These are phyloP conservation scores for Apodemus sylvaticus DNA, from an alignment of 2,113 vertebrate genomes.

Conservation along the genomic window DNA sequence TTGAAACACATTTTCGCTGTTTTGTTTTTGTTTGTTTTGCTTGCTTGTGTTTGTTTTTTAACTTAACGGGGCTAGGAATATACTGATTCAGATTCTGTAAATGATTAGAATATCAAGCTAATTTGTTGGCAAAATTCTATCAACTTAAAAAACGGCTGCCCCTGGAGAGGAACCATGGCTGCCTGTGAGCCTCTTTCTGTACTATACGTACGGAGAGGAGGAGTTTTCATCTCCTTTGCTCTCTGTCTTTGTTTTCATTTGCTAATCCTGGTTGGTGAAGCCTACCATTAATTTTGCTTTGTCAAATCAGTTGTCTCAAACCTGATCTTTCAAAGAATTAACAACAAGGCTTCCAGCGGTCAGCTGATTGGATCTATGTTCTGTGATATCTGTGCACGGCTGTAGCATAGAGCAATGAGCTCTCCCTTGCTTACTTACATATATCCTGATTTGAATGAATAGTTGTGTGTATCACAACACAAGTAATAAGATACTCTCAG, in stretches of 20 bases:
- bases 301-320: conserved; percentile 63
- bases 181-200: background rate
- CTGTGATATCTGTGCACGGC: background rate
- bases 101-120: conserved; percentile 21
- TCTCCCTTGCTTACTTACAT: background rate
- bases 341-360: background rate
- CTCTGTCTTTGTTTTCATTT: background rate
- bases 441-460: background rate
- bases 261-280: background rate
- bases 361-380: conserved; percentile 25
- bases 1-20: conserved; percentile 54
- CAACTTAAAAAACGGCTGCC: conserved; percentile 42
- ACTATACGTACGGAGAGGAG: accelerated
- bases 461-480: background rate
- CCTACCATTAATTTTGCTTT: conserved; percentile 30
- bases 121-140: conserved; percentile 70
- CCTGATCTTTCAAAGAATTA: conserved; percentile 55
- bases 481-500: background rate
- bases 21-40: background rate
- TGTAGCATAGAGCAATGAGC: background rate
- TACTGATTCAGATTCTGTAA: conserved; percentile 68
- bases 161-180: conserved; percentile 49
- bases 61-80: conserved; percentile 54
- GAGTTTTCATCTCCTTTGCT: background rate
- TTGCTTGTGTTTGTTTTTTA: background rate